Evolutionary conservation across 2,888 invertebrate genomes (phyloP).

Genomic region (Hemistola chrysoprasaria): DNA sequence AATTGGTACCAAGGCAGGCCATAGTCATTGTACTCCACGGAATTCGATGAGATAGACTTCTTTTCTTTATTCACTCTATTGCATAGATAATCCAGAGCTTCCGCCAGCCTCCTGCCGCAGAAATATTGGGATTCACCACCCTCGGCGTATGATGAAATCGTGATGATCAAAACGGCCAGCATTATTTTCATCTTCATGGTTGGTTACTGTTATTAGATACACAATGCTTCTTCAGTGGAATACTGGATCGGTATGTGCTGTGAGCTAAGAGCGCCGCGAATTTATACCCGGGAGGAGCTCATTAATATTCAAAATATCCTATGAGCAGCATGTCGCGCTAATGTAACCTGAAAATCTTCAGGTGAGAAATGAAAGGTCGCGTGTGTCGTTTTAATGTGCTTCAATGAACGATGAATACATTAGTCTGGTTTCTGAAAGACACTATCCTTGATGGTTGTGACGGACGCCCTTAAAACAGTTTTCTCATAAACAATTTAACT

Average conservation of each 20-base stretch:
- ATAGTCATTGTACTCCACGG: constrained; percentile 13
- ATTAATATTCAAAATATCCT: constrained; percentile 24
- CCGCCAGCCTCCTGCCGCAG: constrained; percentile 20
- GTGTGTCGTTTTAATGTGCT: constrained; percentile 17
- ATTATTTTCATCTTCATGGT: constrained; percentile 20
- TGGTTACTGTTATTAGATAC: constrained; percentile 4
- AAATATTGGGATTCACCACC: constrained; percentile 11
- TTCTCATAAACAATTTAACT: not conserved
- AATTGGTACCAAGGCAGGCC: constrained; percentile 15
- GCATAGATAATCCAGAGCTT: constrained; percentile 16
- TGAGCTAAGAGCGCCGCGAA: constrained; percentile 3
- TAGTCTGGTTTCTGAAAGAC: constrained; percentile 5
- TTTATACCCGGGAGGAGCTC: constrained; percentile 17
- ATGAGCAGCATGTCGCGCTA: constrained; percentile 22
- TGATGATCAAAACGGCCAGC: constrained; percentile 8
- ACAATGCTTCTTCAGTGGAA: constrained; percentile 7
- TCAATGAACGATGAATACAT: constrained; percentile 16
- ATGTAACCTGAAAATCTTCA: constrained; percentile 21
- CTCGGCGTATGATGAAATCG: constrained; percentile 1
- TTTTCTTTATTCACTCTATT: constrained; percentile 10
- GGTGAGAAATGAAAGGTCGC: constrained; percentile 9
- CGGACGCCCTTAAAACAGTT: not conserved
- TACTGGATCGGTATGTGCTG: constrained; percentile 12
- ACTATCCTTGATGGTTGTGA: not conserved
- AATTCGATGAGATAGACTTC: constrained; percentile 14